These are phyloP conservation scores for Dusona sp. DNA, from an alignment of 2,888 invertebrate species.

Conservation along the genomic window DNA sequence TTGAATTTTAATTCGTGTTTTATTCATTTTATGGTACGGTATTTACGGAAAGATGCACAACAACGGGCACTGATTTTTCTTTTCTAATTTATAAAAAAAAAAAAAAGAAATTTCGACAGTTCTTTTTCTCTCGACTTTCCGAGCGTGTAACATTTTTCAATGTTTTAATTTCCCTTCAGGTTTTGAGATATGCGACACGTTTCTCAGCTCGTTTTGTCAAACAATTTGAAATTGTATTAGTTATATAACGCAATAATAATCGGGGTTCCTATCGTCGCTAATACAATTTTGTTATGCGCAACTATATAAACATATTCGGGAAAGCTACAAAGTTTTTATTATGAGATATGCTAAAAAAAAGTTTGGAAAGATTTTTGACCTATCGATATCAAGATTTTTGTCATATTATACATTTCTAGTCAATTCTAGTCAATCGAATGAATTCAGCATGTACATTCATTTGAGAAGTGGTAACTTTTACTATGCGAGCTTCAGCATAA, in stretches of 20 bases:
- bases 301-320: neutral
- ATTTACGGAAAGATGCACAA: neutral
- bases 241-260: neutral
- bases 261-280: neutral
- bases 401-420: neutral
- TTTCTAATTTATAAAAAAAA: too few species aligned
- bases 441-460: too few species aligned
- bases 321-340: neutral
- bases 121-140: too few species aligned
- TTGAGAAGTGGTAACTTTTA: too few species aligned
- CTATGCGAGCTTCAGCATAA: too few species aligned
- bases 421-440: neutral
- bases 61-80: too few species aligned
- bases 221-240: neutral
- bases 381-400: neutral
- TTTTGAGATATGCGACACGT: too few species aligned
- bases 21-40: too few species aligned
- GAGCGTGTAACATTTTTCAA: too few species aligned
- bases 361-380: neutral
- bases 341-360: neutral
- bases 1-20: neutral
- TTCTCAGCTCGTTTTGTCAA: neutral
- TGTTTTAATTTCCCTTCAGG: too few species aligned
- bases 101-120: too few species aligned
- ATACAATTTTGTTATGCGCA: neutral